phyloP scores from a whole-genome alignment of 2,888 invertebrate genomes.

The Eupithecia dodoneata region DNA sequence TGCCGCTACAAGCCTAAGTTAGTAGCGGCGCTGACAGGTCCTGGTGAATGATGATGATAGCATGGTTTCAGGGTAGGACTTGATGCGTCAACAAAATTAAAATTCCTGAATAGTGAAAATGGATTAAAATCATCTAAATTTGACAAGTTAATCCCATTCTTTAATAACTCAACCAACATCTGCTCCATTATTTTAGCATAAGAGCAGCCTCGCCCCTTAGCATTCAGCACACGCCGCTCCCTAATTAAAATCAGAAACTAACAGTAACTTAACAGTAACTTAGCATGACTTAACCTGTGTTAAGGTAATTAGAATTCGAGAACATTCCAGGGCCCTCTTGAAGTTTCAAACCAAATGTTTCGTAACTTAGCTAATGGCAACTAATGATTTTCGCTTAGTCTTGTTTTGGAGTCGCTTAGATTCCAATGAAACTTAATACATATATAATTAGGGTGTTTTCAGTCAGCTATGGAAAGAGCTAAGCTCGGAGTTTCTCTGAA shows the following conservation, averaged over 20 bases:
- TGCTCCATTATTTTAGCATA: conserved; percentile 1
- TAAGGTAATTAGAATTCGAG: conserved; percentile 37
- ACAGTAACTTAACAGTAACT: conserved; percentile 33
- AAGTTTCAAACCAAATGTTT: conserved; percentile 12
- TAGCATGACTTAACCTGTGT: conserved; percentile 38
- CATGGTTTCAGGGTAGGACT: no score
- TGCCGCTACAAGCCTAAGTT: no score
- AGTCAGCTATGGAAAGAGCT: not conserved
- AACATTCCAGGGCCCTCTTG: conserved; percentile 10
- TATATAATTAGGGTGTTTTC: not conserved
- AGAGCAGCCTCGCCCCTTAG: not conserved
- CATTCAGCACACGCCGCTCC: conserved; percentile 31
- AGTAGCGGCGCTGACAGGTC: no score
- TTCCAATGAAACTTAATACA: not conserved
- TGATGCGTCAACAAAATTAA: no score
- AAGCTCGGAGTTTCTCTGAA: no score
- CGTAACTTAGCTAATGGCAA: conserved; percentile 13
- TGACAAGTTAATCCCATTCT: no score
- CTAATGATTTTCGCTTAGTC: conserved; percentile 9
- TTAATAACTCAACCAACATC: not conserved
- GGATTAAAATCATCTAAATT: no score
- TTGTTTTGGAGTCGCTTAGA: not conserved
- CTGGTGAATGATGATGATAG: no score
- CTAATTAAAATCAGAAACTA: conserved; percentile 41
- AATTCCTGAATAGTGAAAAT: no score